Base-by-base conservation (phyloP, 1,140 invertebrate genomes). In the Thaumetopoea pityocampa region DNA sequence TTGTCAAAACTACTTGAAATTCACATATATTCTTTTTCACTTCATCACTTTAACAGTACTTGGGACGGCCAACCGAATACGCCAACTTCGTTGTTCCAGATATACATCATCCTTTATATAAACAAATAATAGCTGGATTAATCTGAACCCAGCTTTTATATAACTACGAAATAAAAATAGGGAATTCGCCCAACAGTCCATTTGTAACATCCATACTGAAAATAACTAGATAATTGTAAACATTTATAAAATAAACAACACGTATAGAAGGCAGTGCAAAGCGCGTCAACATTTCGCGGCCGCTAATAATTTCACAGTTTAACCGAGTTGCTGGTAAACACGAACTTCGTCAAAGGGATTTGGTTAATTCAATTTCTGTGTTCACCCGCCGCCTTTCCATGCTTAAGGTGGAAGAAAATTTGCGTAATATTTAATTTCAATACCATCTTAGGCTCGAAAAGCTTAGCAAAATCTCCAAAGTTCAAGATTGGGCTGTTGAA, bases 281-380 rank as follows among this genome's bases (percentile, higher is more conserved):
- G 53, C 36, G 41, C 35, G 19, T 7, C 30, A 19, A 35, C 34
- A 22, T 51, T 33, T 53, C 29, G 45, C 37, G 49, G 38, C 42
- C 49, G 32, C 42, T 65, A 55, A 65, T 58, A 65, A 65, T 55
- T 61, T 53, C 38, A 26, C 54, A 48, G 48, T 58, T 55, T 52
- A 58, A 49, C 53, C 49, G 38, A 58, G 57, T 55, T 53, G 45
- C 51, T 28, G 8, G 35, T 46, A 56, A 65, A 61, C 57, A 65
- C 43, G 28, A 61, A 65, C 48, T 65, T 55, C 51, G 51, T 65
- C 62, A 65, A 65, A 65, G 62, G 57, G 54, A 65, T 55, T 61
- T 59, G 46, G 51, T 51, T 65, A 61, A 65, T 65, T 65, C 51
- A 61, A 61, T 65, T 65, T 57, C 52, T 40, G 51, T 64, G 60